phyloP scores from a whole-genome alignment of 1,140 invertebrate species.

The Penaeus indicus region DNA sequence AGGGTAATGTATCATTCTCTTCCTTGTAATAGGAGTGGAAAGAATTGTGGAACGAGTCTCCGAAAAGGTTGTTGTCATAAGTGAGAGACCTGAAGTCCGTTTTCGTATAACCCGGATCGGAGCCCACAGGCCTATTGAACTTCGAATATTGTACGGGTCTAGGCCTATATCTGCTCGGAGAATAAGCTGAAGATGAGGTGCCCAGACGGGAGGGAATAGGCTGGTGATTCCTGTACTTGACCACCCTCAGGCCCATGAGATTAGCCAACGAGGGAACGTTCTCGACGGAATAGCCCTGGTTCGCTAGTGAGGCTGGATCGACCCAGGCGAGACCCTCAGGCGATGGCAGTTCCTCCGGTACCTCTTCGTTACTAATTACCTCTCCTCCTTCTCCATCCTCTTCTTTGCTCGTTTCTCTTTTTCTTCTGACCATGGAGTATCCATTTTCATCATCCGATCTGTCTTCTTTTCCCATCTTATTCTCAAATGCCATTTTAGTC shows the following conservation, averaged over 20 bases:
- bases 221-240: slow-evolving; percentile 28
- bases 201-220: not conserved
- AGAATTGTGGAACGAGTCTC: slow-evolving; percentile 20
- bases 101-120: not conserved
- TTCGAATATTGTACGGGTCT: too few relatives aligned
- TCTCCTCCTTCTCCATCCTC: not conserved
- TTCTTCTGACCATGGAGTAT: not conserved
- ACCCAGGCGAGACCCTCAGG: slow-evolving; percentile 43
- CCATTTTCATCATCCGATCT: too few relatives aligned
- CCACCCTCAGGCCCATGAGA: slow-evolving; percentile 36
- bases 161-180: too few relatives aligned
- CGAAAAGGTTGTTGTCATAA: slow-evolving; percentile 6
- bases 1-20: not conserved
- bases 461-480: too few relatives aligned
- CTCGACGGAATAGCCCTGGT: slow-evolving; percentile 32
- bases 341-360: slow-evolving; percentile 27
- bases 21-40: slow-evolving; percentile 49
- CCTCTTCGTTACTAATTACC: not conserved
- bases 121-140: not conserved
- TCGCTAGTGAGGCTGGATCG: slow-evolving; percentile 5
- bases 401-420: not conserved
- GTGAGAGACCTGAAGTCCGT: not conserved
- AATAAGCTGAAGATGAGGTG: not conserved
- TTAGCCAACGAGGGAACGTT: slow-evolving; percentile 46
- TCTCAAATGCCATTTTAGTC: too few relatives aligned